phyloP scores from a whole-genome alignment of 2,113 vertebrate genomes.

The Triplophysa tibetana region DNA sequence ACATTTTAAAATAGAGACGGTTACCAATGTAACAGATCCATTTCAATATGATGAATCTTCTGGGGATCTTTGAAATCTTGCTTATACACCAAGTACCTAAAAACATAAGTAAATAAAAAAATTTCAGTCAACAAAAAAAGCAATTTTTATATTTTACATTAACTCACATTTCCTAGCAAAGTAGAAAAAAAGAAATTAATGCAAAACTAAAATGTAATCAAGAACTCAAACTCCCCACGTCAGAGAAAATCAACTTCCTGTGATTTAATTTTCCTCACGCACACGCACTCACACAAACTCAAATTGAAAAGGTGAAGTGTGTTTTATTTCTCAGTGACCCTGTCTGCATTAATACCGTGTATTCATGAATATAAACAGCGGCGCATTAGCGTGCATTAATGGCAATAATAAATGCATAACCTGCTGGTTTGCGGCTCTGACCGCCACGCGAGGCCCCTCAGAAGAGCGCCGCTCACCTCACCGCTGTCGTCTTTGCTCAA shows the following conservation, averaged over 20 bases:
- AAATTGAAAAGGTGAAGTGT: conserved; percentile 39
- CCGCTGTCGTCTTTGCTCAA: conserved; percentile 33
- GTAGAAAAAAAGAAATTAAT: background rate
- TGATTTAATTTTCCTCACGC: conserved; percentile 7
- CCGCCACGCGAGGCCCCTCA: conserved; percentile 15
- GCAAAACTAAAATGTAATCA: background rate
- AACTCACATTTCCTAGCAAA: no score
- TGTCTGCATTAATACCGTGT: conserved; percentile 36
- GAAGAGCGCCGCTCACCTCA: conserved; percentile 29
- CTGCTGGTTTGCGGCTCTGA: conserved; percentile 46
- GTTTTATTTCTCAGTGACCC: conserved; percentile 40
- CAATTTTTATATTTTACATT: no score
- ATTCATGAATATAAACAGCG: conserved; percentile 42
- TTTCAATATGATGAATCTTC: no score
- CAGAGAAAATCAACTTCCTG: conserved; percentile 13
- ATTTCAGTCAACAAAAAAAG: no score
- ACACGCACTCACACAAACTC: background rate
- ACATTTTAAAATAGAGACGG: no score
- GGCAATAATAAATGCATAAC: conserved; percentile 59
- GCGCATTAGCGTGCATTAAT: conserved; percentile 49
- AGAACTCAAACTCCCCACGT: background rate
- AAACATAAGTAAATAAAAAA: no score
- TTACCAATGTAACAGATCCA: no score
- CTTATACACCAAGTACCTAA: no score
- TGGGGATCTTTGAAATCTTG: no score